phyloP scores from a whole-genome alignment of 2,113 vertebrate species.

The Oncorhynchus masou region DNA sequence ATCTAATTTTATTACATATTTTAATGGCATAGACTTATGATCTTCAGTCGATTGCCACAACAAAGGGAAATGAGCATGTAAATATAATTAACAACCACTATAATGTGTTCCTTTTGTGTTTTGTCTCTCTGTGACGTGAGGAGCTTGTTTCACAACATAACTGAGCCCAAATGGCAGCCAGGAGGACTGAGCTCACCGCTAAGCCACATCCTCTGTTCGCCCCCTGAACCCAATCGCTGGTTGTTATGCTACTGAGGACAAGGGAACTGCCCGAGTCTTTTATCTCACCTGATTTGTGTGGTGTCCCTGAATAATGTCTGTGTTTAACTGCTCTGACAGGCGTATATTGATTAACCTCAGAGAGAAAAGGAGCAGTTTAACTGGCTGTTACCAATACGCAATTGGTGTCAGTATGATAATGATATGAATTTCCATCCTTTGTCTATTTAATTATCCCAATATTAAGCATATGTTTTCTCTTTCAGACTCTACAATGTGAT shows the following conservation, averaged over 20 bases:
- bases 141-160: conserved; percentile 48
- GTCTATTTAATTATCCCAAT: conserved; percentile 17
- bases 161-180: conserved; percentile 55
- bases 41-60: conserved; percentile 63
- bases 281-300: conserved; percentile 23
- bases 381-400: conserved; percentile 31
- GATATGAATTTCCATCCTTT: conserved; percentile 13
- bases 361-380: conserved; percentile 26
- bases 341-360: conserved; percentile 43
- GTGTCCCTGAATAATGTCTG: conserved; percentile 55
- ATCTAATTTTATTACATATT: conserved; percentile 59
- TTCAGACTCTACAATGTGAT: conserved; percentile 87
- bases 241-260: conserved; percentile 16
- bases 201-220: conserved; percentile 44
- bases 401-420: conserved; percentile 13
- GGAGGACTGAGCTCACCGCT: conserved; percentile 32
- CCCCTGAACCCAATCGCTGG: conserved; percentile 45
- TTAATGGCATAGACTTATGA: conserved; percentile 56
- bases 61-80: conserved; percentile 59
- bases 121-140: conserved; percentile 47
- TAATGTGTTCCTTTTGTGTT: conserved; percentile 61
- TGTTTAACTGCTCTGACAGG: conserved; percentile 40
- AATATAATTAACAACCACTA: conserved; percentile 55
- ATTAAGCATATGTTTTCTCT: conserved; percentile 58
- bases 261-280: conserved; percentile 5